Evolutionary conservation across 2,113 vertebrate species (phyloP).

Genomic region (Lanius ludovicianus): DNA sequence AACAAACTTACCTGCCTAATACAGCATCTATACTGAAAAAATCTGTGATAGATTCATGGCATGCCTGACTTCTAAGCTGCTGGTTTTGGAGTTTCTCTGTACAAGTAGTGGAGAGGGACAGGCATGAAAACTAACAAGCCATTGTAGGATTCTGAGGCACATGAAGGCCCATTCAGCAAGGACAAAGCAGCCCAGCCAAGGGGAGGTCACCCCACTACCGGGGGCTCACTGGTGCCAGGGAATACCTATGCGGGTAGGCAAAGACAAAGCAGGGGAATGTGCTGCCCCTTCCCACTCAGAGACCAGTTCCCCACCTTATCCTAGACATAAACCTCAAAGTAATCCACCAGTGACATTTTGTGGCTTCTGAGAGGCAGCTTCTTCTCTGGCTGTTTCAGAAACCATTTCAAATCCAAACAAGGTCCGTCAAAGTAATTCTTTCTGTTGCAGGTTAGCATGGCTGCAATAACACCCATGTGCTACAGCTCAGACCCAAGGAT

Average conservation of each 20-base stretch:
- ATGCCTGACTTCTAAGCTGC: not conserved
- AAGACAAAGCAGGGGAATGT: fast-evolving
- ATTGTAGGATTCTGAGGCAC: not conserved
- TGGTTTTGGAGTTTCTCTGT: not conserved
- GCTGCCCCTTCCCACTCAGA: not conserved
- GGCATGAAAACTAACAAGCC: not conserved
- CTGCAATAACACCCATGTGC: not conserved
- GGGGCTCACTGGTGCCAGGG: fast-evolving
- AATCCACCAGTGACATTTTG: not conserved
- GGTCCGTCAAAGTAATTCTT: not conserved
- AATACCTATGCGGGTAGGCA: not conserved
- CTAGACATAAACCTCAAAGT: not conserved
- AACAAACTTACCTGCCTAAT: not conserved
- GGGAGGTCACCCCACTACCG: not conserved
- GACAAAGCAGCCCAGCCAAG: not conserved
- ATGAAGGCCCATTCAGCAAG: not conserved
- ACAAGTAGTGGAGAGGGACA: not conserved
- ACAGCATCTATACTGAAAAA: not conserved
- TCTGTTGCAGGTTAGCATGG: not conserved
- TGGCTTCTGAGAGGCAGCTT: not conserved
- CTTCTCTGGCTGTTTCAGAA: not conserved
- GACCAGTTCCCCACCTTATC: not conserved
- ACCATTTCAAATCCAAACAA: not conserved
- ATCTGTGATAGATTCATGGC: not conserved
- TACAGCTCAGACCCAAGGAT: not conserved